Base-by-base conservation (phyloP, 2,113 vertebrate genomes). In the Syngnathus scovelli region DNA sequence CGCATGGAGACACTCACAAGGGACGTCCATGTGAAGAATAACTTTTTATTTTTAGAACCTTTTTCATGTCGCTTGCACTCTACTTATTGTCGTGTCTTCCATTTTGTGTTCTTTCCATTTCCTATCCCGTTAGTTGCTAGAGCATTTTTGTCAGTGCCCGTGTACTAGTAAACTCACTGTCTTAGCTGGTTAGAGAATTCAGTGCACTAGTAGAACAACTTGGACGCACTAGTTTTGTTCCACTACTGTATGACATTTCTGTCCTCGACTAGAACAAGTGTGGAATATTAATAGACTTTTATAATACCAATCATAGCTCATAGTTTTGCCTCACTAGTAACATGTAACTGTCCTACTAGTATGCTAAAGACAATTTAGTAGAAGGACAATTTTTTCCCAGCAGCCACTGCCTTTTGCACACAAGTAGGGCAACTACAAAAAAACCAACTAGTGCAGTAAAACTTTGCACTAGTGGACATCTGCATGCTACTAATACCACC, bases 1-100 rank as follows among this genome's bases (percentile, higher is more conserved):
- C 55, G 58, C 77, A 60, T 71, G 77, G 70, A 18, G 61, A 73
- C 48, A 11, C 66, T 61, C 63, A 69, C n/a, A 56, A 60, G 44
- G 36, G 48, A 70, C 60, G 48, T 18, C 61, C 73, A 60, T 7
- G 16, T 19, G 46, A 23, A 16, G 18, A 44, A 59, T 65, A 15
- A 72, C 37, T 38, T 61, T 41, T 48, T 66, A 46, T 6, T 6
- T 11, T 13, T 7, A 23, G 4, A 61, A 1, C 49, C 11, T 12
- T 64, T 39, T 37, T 44, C 37, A 54, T 46, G 39, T 54, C 21
- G 64, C 11, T 15, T 36, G 12, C 64, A 10, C 13, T 33, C 39
- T 37, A 49, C 60, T 54, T 7, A 8, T 18, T 52, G 64, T 61
- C 21, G 16, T 46, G 56, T 0, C 23, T 66, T 60, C n/a, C 49